Evolutionary conservation across 2,888 invertebrate species (phyloP), one percentile per base, ranked within the genome.

Genomic region (Mesorhabditis spiculigera): DNA sequence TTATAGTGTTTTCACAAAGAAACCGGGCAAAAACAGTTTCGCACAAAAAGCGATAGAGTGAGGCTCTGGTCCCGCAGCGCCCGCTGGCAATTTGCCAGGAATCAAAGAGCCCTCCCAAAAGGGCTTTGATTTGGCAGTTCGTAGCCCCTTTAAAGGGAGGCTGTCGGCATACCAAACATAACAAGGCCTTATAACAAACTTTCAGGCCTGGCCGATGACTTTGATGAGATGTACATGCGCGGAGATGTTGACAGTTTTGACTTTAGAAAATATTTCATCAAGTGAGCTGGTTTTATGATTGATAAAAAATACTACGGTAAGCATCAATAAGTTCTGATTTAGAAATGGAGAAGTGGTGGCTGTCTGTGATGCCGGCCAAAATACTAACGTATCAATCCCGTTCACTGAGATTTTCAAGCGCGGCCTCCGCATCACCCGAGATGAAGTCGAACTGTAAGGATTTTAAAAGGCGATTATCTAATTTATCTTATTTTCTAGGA

Each of bases 171-270:
- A 42, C 5, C 3, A 43, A 13, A 5, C 3, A 28, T 28, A 28
- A 28, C 28, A 3, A 28, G 28, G 28, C 28, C 28, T 1, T 28
- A 3, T 28, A 28, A 28, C 28, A 28, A 28, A 28, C 43, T 58
- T 67, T 16, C 16, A 68, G 71, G 69, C 44, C 8, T 43, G 43
- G 65, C 73, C 5, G 74, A 89, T 73, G 90, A 91, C 64, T 90
- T 90, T 74, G 91, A 91, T 78, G 89, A 90, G 81, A 89, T 92
- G 13, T 88, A 91, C 69, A 90, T 94, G 74, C 91, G 91, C 73
- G 78, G 96, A 28, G 91, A 92, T 82, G 87, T 94, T 4, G 90
- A 86, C 28, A 84, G 82, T 5, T 74, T 81, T 41, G 86, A 86
- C 71, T 88, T 87, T 80, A 85, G 86, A 5, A 86, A 87, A 41